These are phyloP conservation scores for Portunus trituberculatus DNA, from an alignment of 1,140 invertebrate species.

Conservation along the genomic window DNA sequence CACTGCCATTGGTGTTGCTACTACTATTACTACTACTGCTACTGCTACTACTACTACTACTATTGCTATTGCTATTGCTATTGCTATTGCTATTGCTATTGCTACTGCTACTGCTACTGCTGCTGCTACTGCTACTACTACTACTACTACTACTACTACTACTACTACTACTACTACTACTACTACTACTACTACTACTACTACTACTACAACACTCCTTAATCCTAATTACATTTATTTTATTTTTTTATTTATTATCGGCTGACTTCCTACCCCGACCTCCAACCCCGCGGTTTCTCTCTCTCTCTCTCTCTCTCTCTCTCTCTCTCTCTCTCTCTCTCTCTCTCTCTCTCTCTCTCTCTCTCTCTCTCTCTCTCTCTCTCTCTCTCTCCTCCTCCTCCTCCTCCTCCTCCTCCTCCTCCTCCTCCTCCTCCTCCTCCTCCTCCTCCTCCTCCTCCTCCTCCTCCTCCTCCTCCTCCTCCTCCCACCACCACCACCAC, in stretches of 20 bases:
- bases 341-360: not conserved
- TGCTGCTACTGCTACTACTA: not conserved
- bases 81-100: not conserved
- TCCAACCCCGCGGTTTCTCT: not conserved
- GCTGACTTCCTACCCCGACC: not conserved
- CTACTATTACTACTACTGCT: not conserved
- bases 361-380: conserved; percentile 14
- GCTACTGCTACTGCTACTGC: not conserved
- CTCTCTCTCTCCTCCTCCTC: not conserved
- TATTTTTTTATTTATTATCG: no score
- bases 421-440: not conserved
- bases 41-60: not conserved
- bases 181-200: not conserved
- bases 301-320: conserved; percentile 5
- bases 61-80: not conserved
- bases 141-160: not conserved
- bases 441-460: not conserved
- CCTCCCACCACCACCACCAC: not conserved
- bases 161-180: not conserved
- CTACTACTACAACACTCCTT: not conserved
- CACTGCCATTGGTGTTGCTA: no score
- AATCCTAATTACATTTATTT: not conserved
- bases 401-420: not conserved
- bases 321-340: not conserved
- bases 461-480: not conserved